Evolutionary conservation across 2,113 vertebrate species (phyloP), one percentile per base, ranked within the genome.

Genomic region (Malaclemys terrapin): DNA sequence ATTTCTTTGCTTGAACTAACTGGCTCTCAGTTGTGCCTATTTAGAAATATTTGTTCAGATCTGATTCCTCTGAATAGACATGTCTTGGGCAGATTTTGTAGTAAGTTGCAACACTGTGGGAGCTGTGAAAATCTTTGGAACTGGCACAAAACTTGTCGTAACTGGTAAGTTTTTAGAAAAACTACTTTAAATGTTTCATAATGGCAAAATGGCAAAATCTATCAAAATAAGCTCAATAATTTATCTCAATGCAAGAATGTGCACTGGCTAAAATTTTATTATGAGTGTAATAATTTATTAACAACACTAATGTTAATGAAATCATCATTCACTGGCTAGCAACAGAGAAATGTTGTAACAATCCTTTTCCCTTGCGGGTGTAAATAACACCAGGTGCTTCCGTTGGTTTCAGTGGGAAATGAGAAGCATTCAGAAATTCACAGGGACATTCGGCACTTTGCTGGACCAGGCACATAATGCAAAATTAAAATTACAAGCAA

Each of bases 321-420:
- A 35, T 45, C 56, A 29, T 56, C 80, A 93, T 72, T 35, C 0
- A 0, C 50, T 56, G 17, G 54, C 59, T 84, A 56, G 11, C 22
- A 81, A 31, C 47, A 65, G 27, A 79, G 31, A n/a, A n/a, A 35
- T 19, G 62, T n/a, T 69, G 25, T 76, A 25, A 38, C 14, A 72
- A 76, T 25, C 83, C 75, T 0, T 1, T 8, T 84, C 27, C 20
- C 79, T 27, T 56, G 17, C 25, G 6, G 62, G 87, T 20, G 19
- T 9, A 35, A 89, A 47, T 72, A 42, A 76, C 6, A 12, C 22
- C 11, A 45, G 72, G 25, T 65, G 54, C 35, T 87, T 4, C 16
- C 17, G 1, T n/a, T 80, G 6, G 6, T 20, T 79, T 90, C 19
- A 75, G 79, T 47, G n/a, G 27, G 42, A 88, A 49, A n/a, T 27